Conservation (phyloP, 2,888 invertebrate genomes). For the Rosalia funebris region DNA sequence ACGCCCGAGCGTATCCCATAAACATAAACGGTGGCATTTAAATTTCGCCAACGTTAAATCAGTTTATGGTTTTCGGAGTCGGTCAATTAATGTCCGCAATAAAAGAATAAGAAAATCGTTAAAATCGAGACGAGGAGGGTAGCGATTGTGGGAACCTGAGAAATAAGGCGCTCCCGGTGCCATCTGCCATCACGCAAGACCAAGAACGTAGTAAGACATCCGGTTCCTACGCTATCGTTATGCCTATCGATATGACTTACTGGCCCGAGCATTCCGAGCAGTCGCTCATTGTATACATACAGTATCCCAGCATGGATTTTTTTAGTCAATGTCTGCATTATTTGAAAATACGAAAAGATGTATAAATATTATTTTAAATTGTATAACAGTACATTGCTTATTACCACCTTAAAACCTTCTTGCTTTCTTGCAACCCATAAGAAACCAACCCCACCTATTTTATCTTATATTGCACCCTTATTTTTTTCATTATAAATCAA, state of each 20-base stretch:
- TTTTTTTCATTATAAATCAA: too few species aligned
- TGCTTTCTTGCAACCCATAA: too few species aligned
- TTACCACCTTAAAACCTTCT: too few species aligned
- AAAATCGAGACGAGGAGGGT: constrained; percentile 29
- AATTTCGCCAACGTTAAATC: constrained; percentile 33
- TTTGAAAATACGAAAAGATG: too few species aligned
- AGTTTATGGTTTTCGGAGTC: constrained; percentile 30
- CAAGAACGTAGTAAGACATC: constrained; percentile 50
- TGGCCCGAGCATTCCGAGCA: too few species aligned
- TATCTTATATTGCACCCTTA: too few species aligned
- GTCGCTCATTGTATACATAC: too few species aligned
- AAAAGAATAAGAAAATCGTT: constrained; percentile 37
- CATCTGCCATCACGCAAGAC: constrained; percentile 43
- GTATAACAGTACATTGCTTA: too few species aligned
- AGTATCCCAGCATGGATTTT: too few species aligned
- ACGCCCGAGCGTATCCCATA: constrained; percentile 25
- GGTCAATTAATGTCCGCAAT: constrained; percentile 24
- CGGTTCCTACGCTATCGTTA: constrained; percentile 48
- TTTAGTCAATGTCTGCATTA: too few species aligned
- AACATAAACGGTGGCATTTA: constrained; percentile 29
- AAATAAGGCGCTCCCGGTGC: constrained; percentile 37
- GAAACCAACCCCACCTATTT: too few species aligned
- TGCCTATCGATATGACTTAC: constrained; percentile 34
- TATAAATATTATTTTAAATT: too few species aligned
- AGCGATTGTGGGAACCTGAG: constrained; percentile 38